phyloP scores from a whole-genome alignment of 2,113 vertebrate species.

The Megaleporinus macrocephalus region DNA sequence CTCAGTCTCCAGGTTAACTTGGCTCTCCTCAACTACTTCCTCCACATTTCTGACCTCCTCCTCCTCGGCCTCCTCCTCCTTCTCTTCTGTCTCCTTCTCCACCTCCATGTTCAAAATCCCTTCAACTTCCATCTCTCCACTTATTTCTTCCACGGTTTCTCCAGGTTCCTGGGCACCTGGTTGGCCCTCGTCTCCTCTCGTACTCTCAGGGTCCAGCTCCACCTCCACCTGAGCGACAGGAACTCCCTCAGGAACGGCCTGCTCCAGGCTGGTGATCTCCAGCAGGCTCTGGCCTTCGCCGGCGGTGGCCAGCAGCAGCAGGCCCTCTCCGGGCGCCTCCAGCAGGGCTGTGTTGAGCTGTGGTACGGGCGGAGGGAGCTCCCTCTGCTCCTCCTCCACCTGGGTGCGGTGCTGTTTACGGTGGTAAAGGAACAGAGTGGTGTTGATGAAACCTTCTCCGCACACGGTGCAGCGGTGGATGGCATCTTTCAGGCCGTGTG shows the following conservation, averaged over 20 bases:
- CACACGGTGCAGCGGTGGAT: constrained; percentile 86
- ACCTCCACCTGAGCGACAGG: constrained; percentile 46
- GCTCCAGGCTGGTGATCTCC: constrained; percentile 44
- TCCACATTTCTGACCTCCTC: background rate
- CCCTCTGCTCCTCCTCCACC: constrained; percentile 12
- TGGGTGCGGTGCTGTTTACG: constrained; percentile 83
- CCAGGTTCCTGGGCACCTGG: background rate
- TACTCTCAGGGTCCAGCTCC: constrained; percentile 26
- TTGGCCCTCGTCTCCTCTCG: background rate
- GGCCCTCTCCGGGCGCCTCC: constrained; percentile 43
- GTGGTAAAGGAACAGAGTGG: constrained; percentile 93
- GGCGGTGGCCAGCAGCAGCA: constrained; percentile 52
- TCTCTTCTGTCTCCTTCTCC: background rate
- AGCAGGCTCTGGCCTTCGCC: constrained; percentile 55
- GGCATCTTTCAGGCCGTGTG: constrained; percentile 83
- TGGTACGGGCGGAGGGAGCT: background rate
- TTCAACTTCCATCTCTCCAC: constrained; percentile 15
- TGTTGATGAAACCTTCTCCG: constrained; percentile 89
- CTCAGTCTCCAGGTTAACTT: background rate
- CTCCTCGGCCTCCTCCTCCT: constrained; percentile 25
- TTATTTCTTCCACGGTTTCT: background rate
- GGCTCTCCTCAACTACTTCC: constrained; percentile 25
- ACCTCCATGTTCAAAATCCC: constrained; percentile 5
- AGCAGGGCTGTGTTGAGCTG: constrained; percentile 45
- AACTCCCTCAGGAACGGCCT: background rate